A percentile compares a stretch with the other conserved stretches of the same genome.
Conservation (phyloP, 2,797 vertebrate genomes). For the Tapirus indicus region DNA sequence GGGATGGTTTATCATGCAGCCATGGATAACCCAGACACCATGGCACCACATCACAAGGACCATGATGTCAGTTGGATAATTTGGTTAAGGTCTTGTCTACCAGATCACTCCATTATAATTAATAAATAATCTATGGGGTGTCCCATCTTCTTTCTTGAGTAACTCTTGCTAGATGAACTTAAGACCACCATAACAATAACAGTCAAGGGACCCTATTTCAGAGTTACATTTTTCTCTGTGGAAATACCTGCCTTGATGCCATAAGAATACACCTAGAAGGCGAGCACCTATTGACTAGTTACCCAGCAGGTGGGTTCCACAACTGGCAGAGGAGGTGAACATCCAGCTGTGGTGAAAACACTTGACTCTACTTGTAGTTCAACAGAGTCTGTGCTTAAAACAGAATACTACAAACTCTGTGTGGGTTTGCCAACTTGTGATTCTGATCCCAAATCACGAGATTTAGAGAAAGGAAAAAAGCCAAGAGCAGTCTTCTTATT, state of each 20-base stretch:
- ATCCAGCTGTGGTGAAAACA: conserved; percentile 62
- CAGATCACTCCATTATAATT: conserved; percentile 33
- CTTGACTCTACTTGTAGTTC: conserved; percentile 59
- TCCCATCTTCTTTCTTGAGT: conserved; percentile 18
- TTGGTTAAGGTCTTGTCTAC: conserved; percentile 38
- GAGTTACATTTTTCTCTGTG: conserved; percentile 13
- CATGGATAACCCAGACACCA: not conserved
- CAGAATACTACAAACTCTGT: conserved; percentile 43
- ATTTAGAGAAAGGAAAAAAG: conserved; percentile 45
- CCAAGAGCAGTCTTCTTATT: conserved; percentile 48
- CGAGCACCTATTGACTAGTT: not conserved
- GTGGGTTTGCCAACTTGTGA: conserved; percentile 59
- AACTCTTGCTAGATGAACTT: conserved; percentile 1
- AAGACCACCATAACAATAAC: not conserved
- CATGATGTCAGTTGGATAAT: not conserved
- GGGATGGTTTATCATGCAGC: not conserved
- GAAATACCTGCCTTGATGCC: conserved; percentile 6
- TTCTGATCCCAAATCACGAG: conserved; percentile 51
- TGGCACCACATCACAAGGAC: not conserved
- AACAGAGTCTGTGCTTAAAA: conserved; percentile 54
- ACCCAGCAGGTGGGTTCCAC: not conserved
- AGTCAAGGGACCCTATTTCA: not conserved
- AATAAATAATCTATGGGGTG: not conserved
- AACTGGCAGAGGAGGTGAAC: conserved; percentile 42
- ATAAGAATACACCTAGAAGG: conserved; percentile 26